A percentile compares a stretch with the other conserved stretches of the same genome.
Conservation (phyloP, 2,888 invertebrate species). For the Spodoptera exigua region DNA sequence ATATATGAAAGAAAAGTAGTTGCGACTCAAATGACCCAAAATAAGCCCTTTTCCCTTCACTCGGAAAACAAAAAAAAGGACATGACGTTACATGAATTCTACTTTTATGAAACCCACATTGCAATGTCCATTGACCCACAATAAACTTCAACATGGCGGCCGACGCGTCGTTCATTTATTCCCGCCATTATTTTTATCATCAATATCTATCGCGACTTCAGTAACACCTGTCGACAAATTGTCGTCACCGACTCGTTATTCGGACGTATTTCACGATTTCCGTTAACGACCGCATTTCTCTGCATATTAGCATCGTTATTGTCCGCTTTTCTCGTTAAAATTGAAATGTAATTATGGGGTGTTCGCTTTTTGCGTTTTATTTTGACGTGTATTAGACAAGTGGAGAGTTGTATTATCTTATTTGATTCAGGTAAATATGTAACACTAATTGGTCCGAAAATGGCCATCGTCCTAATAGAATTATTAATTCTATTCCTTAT, state of each 20-base stretch:
- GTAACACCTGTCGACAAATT: slow-evolving; percentile 36
- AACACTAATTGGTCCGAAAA: no score
- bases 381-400: background rate
- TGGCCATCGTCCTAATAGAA: no score
- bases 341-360: slow-evolving; percentile 29
- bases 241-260: slow-evolving; percentile 40
- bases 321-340: slow-evolving; percentile 25
- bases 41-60: no score
- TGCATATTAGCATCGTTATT: slow-evolving; percentile 46
- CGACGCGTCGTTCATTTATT: slow-evolving; percentile 21
- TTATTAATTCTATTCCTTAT: no score
- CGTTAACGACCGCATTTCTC: slow-evolving; percentile 45
- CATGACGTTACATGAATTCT: no score
- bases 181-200: slow-evolving; percentile 50
- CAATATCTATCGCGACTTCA: slow-evolving; percentile 41
- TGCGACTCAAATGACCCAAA: no score
- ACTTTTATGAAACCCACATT: background rate
- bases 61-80: no score
- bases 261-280: slow-evolving; percentile 32
- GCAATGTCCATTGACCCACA: slow-evolving; percentile 12
- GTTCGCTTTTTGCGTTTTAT: background rate
- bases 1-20: no score
- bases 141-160: slow-evolving; percentile 35
- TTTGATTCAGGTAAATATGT: no score
- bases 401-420: no score